Conservation (phyloP, 2,888 invertebrate genomes). For the Choristoneura rosaceana region DNA sequence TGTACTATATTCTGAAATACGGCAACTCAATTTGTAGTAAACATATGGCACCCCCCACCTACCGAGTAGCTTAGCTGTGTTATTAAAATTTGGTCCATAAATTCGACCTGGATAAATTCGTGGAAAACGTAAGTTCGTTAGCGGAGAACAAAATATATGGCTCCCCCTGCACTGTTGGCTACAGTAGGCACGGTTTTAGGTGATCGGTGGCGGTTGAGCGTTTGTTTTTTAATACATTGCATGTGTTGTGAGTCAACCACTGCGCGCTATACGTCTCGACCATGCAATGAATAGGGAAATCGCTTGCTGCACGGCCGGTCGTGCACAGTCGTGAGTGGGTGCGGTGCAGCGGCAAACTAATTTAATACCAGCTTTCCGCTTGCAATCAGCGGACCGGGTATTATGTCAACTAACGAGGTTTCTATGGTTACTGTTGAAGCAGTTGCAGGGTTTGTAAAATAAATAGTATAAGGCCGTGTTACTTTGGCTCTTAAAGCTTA, state of each 20-base stretch:
- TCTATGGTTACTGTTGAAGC: background rate
- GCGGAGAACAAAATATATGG: slow-evolving; percentile 6
- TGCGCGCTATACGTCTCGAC: too few species aligned
- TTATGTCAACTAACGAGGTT: background rate
- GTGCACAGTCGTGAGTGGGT: too few species aligned
- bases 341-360: slow-evolving; percentile 18
- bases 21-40: background rate
- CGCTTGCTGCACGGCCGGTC: background rate
- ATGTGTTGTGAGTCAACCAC: too few species aligned
- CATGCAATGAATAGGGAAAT: background rate
- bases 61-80: background rate
- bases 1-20: too few species aligned
- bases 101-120: background rate
- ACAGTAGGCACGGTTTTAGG: too few species aligned
- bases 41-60: background rate
- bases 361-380: background rate
- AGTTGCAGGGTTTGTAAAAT: background rate
- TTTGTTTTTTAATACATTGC: too few species aligned
- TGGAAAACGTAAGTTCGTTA: slow-evolving; percentile 17
- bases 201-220: too few species aligned
- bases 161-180: background rate
- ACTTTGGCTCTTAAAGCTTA: too few species aligned
- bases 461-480: too few species aligned
- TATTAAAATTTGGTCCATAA: slow-evolving; percentile 6
- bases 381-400: background rate